Evolutionary conservation across 2,888 invertebrate genomes (phyloP).

Genomic region (Plagodis pulveraria): DNA sequence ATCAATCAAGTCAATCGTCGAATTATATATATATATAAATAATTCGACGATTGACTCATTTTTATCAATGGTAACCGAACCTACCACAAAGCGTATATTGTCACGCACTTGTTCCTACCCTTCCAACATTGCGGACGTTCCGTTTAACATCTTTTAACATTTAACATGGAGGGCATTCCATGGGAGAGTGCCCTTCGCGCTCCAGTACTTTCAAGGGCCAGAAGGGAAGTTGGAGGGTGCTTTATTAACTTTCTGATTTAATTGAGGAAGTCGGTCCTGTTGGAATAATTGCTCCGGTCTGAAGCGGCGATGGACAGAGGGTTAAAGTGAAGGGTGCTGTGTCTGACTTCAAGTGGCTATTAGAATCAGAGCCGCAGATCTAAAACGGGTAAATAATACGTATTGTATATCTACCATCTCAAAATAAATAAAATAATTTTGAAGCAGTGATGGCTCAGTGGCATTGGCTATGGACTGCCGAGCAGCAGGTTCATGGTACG

Average conservation of each 20-base stretch:
- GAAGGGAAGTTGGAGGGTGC: conserved; percentile 48
- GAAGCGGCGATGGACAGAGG: conserved; percentile 21
- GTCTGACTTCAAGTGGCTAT: conserved; percentile 13
- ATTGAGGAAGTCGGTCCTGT: conserved; percentile 57
- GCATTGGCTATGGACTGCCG: too few relatives aligned
- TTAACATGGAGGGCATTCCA: conserved; percentile 45
- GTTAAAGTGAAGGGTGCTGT: conserved; percentile 13
- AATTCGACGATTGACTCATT: not conserved
- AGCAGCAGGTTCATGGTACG: too few relatives aligned
- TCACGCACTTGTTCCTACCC: conserved; percentile 51
- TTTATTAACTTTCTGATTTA: conserved; percentile 59
- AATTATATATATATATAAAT: too few relatives aligned
- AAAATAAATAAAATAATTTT: too few relatives aligned
- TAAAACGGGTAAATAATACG: not conserved
- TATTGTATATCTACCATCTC: too few relatives aligned
- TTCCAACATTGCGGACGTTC: conserved; percentile 44
- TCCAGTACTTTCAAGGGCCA: conserved; percentile 50
- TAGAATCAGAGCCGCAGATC: not conserved
- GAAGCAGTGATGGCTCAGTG: too few relatives aligned
- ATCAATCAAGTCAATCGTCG: too few relatives aligned
- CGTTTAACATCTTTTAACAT: conserved; percentile 42
- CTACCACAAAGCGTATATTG: conserved; percentile 25
- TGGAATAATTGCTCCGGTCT: conserved; percentile 33
- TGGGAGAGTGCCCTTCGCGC: conserved; percentile 58
- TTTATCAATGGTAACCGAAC: not conserved